Evolutionary conservation across 2,888 invertebrate species (phyloP).

Genomic region (Tipula lateralis): DNA sequence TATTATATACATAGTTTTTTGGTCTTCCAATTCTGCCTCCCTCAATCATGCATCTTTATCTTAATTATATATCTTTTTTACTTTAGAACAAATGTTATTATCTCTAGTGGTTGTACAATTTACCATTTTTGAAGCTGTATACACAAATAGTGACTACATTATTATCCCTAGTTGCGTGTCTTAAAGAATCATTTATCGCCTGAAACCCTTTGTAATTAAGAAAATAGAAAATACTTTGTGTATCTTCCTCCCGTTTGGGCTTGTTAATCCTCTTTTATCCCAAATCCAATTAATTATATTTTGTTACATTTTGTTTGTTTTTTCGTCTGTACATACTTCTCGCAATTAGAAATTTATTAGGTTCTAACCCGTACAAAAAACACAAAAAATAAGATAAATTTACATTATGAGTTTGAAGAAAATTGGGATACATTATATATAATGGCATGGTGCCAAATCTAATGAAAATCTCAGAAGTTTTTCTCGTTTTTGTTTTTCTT

Average conservation of each 20-base stretch:
- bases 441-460: neutral
- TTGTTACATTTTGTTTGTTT: neutral
- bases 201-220: neutral
- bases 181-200: neutral
- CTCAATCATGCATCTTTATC: no score
- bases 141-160: neutral
- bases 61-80: no score
- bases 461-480: neutral
- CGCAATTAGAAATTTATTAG: neutral
- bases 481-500: neutral
- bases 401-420: neutral
- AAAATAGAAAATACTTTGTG: neutral
- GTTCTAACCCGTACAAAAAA: neutral
- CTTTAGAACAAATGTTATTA: no score
- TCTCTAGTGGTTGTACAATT: no score
- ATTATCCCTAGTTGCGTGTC: neutral
- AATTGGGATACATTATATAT: no score
- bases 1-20: no score
- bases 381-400: neutral
- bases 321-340: neutral
- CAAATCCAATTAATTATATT: slow-evolving; percentile 3
- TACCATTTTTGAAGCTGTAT: no score
- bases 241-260: neutral
- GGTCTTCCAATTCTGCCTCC: no score
- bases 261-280: neutral